Percentiles rank a stretch among this genome's conserved stretches.
Conservation (phyloP, 2,888 invertebrate species). For the Sympetrum striolatum region DNA sequence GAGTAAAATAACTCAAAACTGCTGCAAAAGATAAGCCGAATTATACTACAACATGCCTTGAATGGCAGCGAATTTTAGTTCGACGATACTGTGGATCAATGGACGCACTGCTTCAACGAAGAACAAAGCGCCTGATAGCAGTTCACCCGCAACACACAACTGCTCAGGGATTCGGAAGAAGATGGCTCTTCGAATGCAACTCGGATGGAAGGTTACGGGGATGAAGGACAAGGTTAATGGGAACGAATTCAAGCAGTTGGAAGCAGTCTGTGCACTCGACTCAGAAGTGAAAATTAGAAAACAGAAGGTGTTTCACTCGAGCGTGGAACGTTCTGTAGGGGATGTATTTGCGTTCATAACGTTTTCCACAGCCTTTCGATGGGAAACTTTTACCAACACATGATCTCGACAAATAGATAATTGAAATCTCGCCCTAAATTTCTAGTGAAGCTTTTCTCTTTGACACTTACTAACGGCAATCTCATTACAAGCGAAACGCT, state of each 20-base stretch:
- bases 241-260: not conserved
- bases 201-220: not conserved
- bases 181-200: not conserved
- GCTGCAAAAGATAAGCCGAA: too few relatives aligned
- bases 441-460: too few relatives aligned
- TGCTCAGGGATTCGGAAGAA: not conserved
- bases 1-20: too few relatives aligned
- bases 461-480: too few relatives aligned
- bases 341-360: not conserved
- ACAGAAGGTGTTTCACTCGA: not conserved
- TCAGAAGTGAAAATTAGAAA: not conserved
- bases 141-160: not conserved
- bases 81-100: too few relatives aligned
- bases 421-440: too few relatives aligned
- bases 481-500: too few relatives aligned
- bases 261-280: not conserved
- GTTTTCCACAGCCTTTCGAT: not conserved
- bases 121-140: not conserved
- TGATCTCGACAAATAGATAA: not conserved
- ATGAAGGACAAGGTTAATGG: not conserved
- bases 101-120: not conserved
- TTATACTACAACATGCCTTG: too few relatives aligned
- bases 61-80: too few relatives aligned
- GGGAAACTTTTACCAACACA: not conserved
- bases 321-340: not conserved